phyloP scores from a whole-genome alignment of 1,140 invertebrate genomes.

The Orchestia grillus region DNA sequence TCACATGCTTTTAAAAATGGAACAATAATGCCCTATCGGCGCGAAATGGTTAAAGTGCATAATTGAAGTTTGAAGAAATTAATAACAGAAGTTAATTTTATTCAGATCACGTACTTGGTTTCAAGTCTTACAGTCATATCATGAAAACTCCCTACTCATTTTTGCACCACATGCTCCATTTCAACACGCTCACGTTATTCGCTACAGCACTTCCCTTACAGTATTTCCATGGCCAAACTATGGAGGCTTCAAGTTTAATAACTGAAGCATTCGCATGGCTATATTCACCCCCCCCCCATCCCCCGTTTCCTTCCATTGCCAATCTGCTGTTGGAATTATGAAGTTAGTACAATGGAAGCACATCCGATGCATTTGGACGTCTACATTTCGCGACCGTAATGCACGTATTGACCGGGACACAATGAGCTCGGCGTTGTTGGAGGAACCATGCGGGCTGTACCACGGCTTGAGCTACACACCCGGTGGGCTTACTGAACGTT shows the following conservation, averaged over 20 bases:
- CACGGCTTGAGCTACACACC: not conserved
- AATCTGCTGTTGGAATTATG: not conserved
- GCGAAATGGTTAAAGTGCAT: too few relatives aligned
- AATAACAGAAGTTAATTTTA: too few relatives aligned
- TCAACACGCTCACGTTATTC: not conserved
- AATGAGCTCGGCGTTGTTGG: not conserved
- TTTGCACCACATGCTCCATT: too few relatives aligned
- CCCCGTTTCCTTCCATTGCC: too few relatives aligned
- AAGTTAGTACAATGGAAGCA: not conserved
- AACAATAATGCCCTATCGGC: too few relatives aligned
- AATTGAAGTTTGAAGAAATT: too few relatives aligned
- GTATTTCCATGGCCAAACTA: not conserved
- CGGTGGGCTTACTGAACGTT: not conserved
- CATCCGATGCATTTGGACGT: not conserved
- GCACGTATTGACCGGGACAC: not conserved
- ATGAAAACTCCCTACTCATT: too few relatives aligned
- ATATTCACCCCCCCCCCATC: not conserved
- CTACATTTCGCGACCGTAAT: not conserved
- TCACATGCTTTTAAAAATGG: too few relatives aligned
- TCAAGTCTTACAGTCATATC: too few relatives aligned
- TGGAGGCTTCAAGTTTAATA: not conserved
- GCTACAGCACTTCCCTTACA: not conserved
- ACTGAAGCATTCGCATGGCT: not conserved
- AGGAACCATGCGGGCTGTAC: not conserved
- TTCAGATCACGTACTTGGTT: too few relatives aligned